Evolutionary conservation across 2,113 vertebrate species (phyloP).

Genomic region (Erythrolamprus reginae): DNA sequence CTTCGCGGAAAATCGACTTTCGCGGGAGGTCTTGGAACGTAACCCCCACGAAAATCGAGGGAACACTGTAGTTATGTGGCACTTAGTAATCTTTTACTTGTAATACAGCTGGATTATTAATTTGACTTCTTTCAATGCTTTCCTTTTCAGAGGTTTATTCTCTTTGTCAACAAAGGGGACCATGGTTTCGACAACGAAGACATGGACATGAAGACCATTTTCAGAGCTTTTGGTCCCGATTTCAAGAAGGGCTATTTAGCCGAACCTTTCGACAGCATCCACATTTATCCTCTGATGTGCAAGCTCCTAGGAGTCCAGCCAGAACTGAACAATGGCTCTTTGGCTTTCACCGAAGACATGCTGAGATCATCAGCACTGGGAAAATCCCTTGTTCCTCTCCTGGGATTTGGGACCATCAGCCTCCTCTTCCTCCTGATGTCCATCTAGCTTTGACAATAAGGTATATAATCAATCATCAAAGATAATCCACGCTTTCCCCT

Average conservation of each 20-base stretch:
- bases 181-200: slow-evolving; percentile 71
- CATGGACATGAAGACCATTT: slow-evolving; percentile 80
- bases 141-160: slow-evolving; percentile 63
- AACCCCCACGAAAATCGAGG: no score
- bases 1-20: no score
- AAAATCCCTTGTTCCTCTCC: not conserved
- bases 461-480: not conserved
- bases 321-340: slow-evolving; percentile 64
- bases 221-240: slow-evolving; percentile 73
- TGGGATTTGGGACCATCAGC: not conserved
- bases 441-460: not conserved
- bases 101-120: not conserved
- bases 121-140: not conserved
- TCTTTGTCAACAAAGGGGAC: slow-evolving; percentile 77
- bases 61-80: no score
- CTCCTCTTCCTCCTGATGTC: not conserved
- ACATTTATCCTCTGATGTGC: slow-evolving; percentile 74
- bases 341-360: slow-evolving; percentile 56
- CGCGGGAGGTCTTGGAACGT: no score
- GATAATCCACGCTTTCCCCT: slow-evolving; percentile 8
- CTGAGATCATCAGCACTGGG: slow-evolving; percentile 22
- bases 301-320: slow-evolving; percentile 64
- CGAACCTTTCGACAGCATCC: slow-evolving; percentile 68
- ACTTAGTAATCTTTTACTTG: not conserved
- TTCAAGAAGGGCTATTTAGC: slow-evolving; percentile 72